Base-by-base conservation (phyloP, 2,113 vertebrate species). In the Hippocampus abdominalis region DNA sequence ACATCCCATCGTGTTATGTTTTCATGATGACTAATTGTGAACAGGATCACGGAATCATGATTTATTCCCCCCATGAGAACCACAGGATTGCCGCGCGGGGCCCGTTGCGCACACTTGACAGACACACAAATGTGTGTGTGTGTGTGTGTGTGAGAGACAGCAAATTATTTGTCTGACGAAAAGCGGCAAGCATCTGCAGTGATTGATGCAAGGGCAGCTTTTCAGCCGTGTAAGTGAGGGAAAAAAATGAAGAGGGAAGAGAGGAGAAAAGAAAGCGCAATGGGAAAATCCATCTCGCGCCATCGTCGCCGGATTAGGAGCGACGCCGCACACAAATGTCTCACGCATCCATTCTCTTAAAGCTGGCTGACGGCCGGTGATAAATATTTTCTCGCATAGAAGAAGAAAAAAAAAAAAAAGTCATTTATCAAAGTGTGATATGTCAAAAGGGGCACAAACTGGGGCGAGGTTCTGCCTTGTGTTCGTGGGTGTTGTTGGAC, bases 281-380 rank as follows among this genome's bases (percentile, higher is more conserved):
- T 64, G 53, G 62, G 36, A 32, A 53, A 77, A 73, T 83, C 68
- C 70, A 84, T 81, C 81, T 80, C 64, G 29, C 62, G 72, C 66
- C 81, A 74, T 80, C 64, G 74, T 32, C 64, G 69, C 18, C 67
- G 71, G 75, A 84, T 81, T 68, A 81, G 78, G 23, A 66, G 70
- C 36, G 66, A 32, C 64, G 64, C 66, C 64, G 49, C 68, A 71
- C 70, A 80, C 79, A 77, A 66, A 83, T 60, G 44, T 64, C 44
- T 68, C 77, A 59, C 70, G 78, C 75, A 71, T 51, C 66, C 49
- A 66, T 27, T 79, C 48, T 80, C 62, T 71, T 76, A 70, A 77
- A 68, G 65, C 42, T 64, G 39, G 39, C 21, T 70, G 51, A 72
- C 66, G 63, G 70, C 70, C 15, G 60, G 44, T 65, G 64, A 75